phyloP scores from a whole-genome alignment of 2,888 invertebrate genomes.

The Pediacus dermestoides region DNA sequence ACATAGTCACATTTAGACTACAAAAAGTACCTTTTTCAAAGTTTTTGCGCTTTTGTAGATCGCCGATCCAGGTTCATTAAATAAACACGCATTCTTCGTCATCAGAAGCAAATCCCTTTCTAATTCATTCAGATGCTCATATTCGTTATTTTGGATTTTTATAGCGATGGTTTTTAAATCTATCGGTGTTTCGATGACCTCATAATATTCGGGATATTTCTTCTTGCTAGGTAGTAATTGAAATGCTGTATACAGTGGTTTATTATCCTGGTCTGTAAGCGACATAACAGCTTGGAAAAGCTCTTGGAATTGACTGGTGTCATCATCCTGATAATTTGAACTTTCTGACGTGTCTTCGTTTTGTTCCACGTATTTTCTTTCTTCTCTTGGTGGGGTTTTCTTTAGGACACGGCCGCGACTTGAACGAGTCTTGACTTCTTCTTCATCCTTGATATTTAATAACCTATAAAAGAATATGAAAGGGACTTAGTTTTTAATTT shows the following conservation, averaged over 20 bases:
- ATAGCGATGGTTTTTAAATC: constrained; percentile 91
- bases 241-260: constrained; percentile 83
- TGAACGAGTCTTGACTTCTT: constrained; percentile 49
- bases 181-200: constrained; percentile 89
- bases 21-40: constrained; percentile 80
- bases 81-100: constrained; percentile 92
- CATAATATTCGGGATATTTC: constrained; percentile 93
- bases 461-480: constrained; percentile 31
- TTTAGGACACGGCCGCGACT: constrained; percentile 32
- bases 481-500: neutral
- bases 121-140: constrained; percentile 73
- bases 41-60: constrained; percentile 94
- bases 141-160: constrained; percentile 83
- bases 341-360: constrained; percentile 68
- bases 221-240: constrained; percentile 89
- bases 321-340: constrained; percentile 42
- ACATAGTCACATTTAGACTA: constrained; percentile 30
- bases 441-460: constrained; percentile 49
- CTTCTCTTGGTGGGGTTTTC: constrained; percentile 26
- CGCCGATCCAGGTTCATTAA: constrained; percentile 94
- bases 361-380: constrained; percentile 53
- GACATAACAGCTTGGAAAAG: constrained; percentile 86
- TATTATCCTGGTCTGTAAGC: constrained; percentile 75
- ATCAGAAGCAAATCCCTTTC: constrained; percentile 87
- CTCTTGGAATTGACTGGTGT: constrained; percentile 71